Base-by-base conservation (phyloP, 92 coral and sea anemone genomes). In the Parazoanthus atlanticus region DNA sequence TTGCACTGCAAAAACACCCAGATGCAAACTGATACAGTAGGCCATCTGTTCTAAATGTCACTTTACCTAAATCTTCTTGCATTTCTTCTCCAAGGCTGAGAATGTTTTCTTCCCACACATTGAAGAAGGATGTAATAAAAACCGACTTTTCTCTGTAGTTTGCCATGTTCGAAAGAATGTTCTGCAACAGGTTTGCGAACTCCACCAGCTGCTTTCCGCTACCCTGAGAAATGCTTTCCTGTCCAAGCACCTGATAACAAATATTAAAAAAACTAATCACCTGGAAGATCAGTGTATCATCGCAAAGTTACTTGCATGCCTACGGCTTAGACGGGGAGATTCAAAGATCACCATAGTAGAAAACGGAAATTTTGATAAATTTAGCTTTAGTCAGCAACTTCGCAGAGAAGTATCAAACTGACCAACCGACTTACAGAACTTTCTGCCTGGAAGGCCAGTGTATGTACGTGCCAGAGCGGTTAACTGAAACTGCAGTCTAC, bases 41-140 rank as follows among this genome's bases (percentile, higher is more conserved):
- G 3, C 19, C 2, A 52, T 52, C 17, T 52, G 25, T 3, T 76
- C 30, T 81, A 74, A 74, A 23, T 1, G 0, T 38, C 29, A 80
- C 61, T 80, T 58, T 88, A 96, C 99, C 94, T 85, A 90, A 58
- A 84, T 91, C 94, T 41, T 91, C 94, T 29, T 93, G 97, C 81
- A 94, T 82, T 33, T 93, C 99, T 49, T 97, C 99, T 76, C 91
- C 90, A 34, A 97, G 94, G 72, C 95, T 91, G 38, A 97, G 91
- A 38, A 97, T 92, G 74, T 96, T 95, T 86, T 97, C 99, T 75
- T 97, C 99, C 99, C 99, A 97, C 26, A 97, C 96, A 65, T 97
- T 96, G 82, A 97, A 95, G 69, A 97, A 86, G 16, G 99, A 91
- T 86, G 92, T 72, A 19, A 93, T 87, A 80, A 97, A 91, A 65